Percentiles rank a stretch among this genome's conserved stretches.
These are phyloP conservation scores for Pluvianellus socialis DNA, from an alignment of 2,113 vertebrate species.

Conservation along the genomic window DNA sequence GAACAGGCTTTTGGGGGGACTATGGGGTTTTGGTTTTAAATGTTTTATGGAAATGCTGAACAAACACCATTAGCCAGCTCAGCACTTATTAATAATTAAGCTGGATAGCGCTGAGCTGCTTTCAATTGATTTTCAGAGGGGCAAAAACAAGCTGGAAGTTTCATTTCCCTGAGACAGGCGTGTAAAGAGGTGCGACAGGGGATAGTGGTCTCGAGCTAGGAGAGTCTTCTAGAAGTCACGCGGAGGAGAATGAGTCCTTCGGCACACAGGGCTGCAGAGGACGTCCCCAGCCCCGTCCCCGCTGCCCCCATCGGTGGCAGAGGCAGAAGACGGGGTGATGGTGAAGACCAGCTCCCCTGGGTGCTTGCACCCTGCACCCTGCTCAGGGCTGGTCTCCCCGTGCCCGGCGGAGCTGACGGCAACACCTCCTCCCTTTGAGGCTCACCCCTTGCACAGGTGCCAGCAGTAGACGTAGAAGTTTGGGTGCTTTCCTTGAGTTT, in stretches of 20 bases:
- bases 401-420: neutral
- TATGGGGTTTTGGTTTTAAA: neutral
- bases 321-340: neutral
- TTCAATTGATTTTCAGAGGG: constrained; percentile 47
- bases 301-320: rapidly evolving
- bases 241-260: neutral
- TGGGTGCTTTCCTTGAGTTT: neutral
- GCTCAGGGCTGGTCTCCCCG: neutral
- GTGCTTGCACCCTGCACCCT: rapidly evolving
- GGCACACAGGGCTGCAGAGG: neutral
- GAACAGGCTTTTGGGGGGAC: neutral
- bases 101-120: neutral
- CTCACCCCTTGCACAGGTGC: neutral
- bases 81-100: constrained; percentile 58
- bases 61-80: constrained; percentile 50
- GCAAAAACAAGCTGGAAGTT: neutral
- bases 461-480: neutral
- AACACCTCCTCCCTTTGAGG: neutral
- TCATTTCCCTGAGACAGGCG: neutral
- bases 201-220: neutral
- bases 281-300: no score
- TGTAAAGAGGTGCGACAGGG: neutral
- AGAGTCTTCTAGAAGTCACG: no score
- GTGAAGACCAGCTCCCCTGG: neutral
- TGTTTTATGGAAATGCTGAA: constrained; percentile 30